phyloP scores from a whole-genome alignment of 2,888 invertebrate genomes.

The Ormyrus rosae region DNA sequence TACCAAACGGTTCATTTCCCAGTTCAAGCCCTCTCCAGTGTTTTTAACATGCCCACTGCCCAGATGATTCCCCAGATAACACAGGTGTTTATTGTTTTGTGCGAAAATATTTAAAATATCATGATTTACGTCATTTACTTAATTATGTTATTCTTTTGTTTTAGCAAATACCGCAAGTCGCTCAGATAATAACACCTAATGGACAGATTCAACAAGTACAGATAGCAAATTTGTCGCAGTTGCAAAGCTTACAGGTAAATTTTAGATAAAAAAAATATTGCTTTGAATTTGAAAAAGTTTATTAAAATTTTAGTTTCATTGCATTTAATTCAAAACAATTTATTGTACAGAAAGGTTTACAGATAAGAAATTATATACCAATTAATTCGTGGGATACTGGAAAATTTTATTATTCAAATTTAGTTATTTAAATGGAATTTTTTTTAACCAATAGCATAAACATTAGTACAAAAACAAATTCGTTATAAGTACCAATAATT shows the following conservation, averaged over 20 bases:
- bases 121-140: background rate
- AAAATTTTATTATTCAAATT: constrained; percentile 51
- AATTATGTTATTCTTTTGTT: constrained; percentile 40
- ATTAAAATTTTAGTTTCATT: no score
- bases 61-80: constrained; percentile 91
- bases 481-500: no score
- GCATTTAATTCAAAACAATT: no score
- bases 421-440: background rate
- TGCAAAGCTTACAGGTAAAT: constrained; percentile 71
- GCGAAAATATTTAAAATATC: background rate
- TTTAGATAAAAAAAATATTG: no score
- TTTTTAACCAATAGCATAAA: background rate
- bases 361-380: no score
- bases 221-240: constrained; percentile 81
- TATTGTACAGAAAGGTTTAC: no score
- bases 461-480: no score
- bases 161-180: constrained; percentile 83
- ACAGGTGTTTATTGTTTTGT: constrained; percentile 77
- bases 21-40: constrained; percentile 84
- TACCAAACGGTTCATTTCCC: constrained; percentile 97
- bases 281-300: no score
- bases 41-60: constrained; percentile 81
- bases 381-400: no score
- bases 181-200: constrained; percentile 90
- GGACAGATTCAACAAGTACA: constrained; percentile 95